Evolutionary conservation across 1,140 invertebrate species (phyloP), one percentile per base, ranked within the genome.

Genomic region (Phortica variegata): DNA sequence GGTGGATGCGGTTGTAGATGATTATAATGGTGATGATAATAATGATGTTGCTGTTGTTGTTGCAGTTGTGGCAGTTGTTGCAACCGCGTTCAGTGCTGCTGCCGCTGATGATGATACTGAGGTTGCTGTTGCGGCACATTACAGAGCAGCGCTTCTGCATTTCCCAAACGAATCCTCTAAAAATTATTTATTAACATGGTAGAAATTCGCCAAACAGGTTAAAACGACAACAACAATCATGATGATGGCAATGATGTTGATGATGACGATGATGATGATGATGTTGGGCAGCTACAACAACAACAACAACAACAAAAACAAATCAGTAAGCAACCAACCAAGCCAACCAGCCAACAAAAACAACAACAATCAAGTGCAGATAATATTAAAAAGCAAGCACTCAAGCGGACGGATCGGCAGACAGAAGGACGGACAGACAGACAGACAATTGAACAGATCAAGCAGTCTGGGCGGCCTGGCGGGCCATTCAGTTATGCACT

Each of bases 111-210:
- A 10, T 39, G 46, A 47, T 20, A 23, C 13, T 38, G 26, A 16
- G 38, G 53, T 54, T 57, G 54, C 29, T 52, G 57, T 33, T 63
- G 61, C 61, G 60, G 60, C 63, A 65, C 61, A 65, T 65, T 65
- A 60, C 57, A 54, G 46, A 23, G 20, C 43, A 15, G 31, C 29
- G 19, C 52, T 52, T 41, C 54, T 40, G 52, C 53, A 43, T 12
- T n/a, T 19, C 31, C 37, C 29, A 42, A 42, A 52, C 54, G 65
- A 66, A 60, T 66, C 63, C 63, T 68, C 60, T 68, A 68, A 68
- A 68, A 68, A 68, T 68, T 68, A 68, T 68, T 68, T 68, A 68
- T 68, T 68, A 68, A 68, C 63, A 68, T 68, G 63, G 63, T 63
- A 63, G 60, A 34, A 68, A 68, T 68, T 68, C 68, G 63, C 63